phyloP scores from a whole-genome alignment of 53 echinoderm and acorn worm species.

The Henricia sp. region DNA sequence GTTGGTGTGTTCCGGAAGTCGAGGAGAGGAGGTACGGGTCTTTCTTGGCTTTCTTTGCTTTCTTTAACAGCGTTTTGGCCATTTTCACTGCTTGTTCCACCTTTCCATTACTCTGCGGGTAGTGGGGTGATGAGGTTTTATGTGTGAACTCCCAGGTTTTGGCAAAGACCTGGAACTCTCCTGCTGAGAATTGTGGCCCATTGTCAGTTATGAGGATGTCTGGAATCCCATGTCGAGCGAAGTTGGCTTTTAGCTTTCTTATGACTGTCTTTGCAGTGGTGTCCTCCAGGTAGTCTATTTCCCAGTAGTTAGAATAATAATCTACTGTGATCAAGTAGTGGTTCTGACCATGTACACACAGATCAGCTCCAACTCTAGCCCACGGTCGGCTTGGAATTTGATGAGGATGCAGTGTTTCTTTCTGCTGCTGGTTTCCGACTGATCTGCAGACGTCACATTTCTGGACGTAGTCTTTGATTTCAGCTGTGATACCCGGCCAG shows the following conservation, averaged over 20 bases:
- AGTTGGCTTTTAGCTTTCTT: not conserved
- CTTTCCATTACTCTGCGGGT: constrained; percentile 59
- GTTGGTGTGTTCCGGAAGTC: not conserved
- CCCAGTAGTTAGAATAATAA: constrained; percentile 47
- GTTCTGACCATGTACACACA: constrained; percentile 40
- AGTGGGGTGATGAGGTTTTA: constrained; percentile 63
- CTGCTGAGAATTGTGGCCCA: constrained; percentile 62
- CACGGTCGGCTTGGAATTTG: constrained; percentile 58
- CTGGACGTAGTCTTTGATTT: constrained; percentile 35
- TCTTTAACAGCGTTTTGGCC: constrained; percentile 58
- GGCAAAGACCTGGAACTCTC: constrained; percentile 55
- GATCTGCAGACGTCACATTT: constrained; percentile 28
- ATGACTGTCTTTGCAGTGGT: not conserved
- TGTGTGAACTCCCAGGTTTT: constrained; percentile 54
- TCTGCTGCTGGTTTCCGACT: constrained; percentile 32
- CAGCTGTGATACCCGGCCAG: constrained; percentile 66
- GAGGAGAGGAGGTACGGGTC: constrained; percentile 32
- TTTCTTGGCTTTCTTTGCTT: constrained; percentile 57
- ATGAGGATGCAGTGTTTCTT: constrained; percentile 53
- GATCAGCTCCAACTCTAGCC: constrained; percentile 61
- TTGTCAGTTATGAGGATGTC: constrained; percentile 66
- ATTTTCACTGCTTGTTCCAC: constrained; percentile 71
- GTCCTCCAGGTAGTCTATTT: not conserved
- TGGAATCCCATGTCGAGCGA: constrained; percentile 58
- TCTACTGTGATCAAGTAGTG: constrained; percentile 70